Conservation (phyloP, 1,140 invertebrate genomes). For the Phymastichus coffea region DNA sequence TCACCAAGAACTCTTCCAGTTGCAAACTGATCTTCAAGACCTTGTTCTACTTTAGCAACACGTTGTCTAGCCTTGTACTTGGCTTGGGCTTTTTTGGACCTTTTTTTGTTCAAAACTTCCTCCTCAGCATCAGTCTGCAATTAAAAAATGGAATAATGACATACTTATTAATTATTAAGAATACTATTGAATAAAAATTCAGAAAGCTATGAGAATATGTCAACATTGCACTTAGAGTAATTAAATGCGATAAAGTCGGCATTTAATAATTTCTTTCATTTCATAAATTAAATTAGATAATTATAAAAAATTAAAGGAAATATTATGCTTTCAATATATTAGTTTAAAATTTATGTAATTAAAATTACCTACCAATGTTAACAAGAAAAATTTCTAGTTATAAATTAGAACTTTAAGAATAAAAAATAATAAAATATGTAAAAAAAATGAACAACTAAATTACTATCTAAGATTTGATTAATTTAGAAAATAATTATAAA, state of each 20-base stretch:
- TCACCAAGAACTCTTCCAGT: conserved; percentile 91
- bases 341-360: neutral
- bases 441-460: neutral
- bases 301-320: conserved; percentile 1
- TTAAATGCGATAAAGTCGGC: neutral
- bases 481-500: conserved; percentile 9
- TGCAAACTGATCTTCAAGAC: conserved; percentile 94
- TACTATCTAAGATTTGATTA: neutral
- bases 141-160: conserved; percentile 39
- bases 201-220: conserved; percentile 51
- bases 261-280: neutral
- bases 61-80: conserved; percentile 94
- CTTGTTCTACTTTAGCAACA: conserved; percentile 88
- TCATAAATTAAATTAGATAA: neutral
- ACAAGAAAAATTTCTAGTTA: no score
- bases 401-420: no score
- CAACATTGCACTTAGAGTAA: conserved; percentile 46
- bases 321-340: conserved; percentile 11
- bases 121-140: conserved; percentile 93
- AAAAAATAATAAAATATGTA: neutral
- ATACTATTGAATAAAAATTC: conserved; percentile 31
- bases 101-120: conserved; percentile 89
- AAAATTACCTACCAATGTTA: no score
- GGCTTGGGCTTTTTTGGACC: conserved; percentile 88
- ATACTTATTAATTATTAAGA: conserved; percentile 22